Percentiles rank a stretch among this genome's conserved stretches.
phyloP scores from a whole-genome alignment of 2,888 invertebrate species.

The Callosobruchus maculatus region DNA sequence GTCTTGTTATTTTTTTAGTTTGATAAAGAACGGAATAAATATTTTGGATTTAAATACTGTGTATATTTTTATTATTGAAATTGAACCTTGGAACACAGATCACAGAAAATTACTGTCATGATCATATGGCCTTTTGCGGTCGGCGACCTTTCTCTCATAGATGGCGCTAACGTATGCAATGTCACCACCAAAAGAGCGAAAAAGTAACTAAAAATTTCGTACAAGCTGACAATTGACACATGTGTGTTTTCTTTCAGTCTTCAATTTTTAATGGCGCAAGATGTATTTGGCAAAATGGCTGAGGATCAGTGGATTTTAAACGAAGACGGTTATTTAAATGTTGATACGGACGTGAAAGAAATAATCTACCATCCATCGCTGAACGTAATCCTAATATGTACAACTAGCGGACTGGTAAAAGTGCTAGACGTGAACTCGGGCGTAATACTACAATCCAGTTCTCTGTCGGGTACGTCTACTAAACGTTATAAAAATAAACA shows the following conservation, averaged over 20 bases:
- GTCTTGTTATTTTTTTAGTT: too few relatives aligned
- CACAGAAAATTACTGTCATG: too few relatives aligned
- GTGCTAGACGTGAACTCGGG: conserved; percentile 91
- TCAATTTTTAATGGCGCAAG: conserved; percentile 36
- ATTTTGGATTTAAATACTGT: background rate
- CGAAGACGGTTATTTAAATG: conserved; percentile 84
- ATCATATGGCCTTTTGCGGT: too few relatives aligned
- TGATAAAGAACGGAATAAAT: background rate
- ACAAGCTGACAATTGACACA: background rate
- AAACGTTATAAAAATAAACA: background rate
- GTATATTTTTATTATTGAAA: background rate
- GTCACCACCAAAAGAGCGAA: background rate
- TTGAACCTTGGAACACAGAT: too few relatives aligned
- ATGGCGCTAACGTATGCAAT: background rate
- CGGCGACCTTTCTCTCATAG: background rate
- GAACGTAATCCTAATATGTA: conserved; percentile 85
- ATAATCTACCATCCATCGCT: conserved; percentile 88
- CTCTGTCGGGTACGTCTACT: conserved; percentile 59
- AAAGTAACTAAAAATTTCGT: background rate
- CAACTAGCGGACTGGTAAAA: conserved; percentile 76
- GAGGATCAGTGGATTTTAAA: conserved; percentile 71
- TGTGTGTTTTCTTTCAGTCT: background rate
- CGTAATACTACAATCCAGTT: conserved; percentile 79
- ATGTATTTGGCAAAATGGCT: conserved; percentile 58
- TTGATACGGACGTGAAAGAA: conserved; percentile 73